phyloP scores from a whole-genome alignment of 37 sponge, comb jelly and placozoan genomes.

The Aphrocallistes beatrix region DNA sequence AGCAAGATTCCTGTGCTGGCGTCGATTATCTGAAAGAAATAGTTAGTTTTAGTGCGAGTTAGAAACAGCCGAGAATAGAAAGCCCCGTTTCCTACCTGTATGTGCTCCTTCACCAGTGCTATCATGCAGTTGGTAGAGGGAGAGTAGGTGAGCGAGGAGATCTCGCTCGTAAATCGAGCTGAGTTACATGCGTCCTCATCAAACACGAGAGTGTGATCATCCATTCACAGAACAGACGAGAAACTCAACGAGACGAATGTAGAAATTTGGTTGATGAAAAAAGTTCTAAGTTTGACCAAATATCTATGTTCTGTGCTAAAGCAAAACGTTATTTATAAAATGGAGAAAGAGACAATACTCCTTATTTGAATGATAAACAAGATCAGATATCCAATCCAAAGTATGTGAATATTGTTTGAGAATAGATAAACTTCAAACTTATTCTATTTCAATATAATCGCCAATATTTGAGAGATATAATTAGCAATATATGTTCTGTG shows the following conservation, averaged over 20 bases:
- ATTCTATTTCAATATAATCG: no score
- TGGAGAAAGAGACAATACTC: no score
- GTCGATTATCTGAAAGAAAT: conserved; percentile 10
- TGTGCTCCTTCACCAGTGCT: not conserved
- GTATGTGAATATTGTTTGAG: no score
- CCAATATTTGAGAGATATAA: no score
- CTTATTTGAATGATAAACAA: no score
- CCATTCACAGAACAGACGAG: not conserved
- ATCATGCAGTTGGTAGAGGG: not conserved
- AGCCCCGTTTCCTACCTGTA: conserved; percentile 4
- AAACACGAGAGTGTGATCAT: not conserved
- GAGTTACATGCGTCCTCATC: conserved; percentile 15
- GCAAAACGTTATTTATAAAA: not conserved
- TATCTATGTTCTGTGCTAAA: not conserved
- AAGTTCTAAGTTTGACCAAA: not conserved
- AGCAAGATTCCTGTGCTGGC: not conserved
- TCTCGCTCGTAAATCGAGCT: conserved; percentile 12
- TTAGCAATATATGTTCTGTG: no score
- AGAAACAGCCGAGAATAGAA: no score
- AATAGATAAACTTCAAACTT: no score
- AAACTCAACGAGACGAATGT: not conserved
- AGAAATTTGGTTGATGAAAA: not conserved
- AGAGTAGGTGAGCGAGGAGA: not conserved
- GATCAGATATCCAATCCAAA: no score
- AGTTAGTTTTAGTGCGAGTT: no score